Evolutionary conservation across 1,140 invertebrate species (phyloP).

Genomic region (Nebria ingens): DNA sequence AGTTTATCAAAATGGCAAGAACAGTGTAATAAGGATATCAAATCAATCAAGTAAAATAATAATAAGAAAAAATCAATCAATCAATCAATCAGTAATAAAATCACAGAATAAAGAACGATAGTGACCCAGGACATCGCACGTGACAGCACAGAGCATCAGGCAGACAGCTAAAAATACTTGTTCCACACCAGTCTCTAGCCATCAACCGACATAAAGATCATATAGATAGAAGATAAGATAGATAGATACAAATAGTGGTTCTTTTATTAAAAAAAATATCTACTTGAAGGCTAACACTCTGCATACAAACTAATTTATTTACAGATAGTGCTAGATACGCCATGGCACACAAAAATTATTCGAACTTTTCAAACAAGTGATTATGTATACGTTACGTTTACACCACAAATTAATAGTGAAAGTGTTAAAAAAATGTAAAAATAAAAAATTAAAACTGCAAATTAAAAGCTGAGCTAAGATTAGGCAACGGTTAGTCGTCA

Average conservation of each 20-base stretch:
- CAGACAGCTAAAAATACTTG: conserved; percentile 5
- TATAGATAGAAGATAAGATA: neutral
- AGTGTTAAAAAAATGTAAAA: conserved; percentile 23
- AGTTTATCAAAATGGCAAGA: neutral
- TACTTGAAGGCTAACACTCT: neutral
- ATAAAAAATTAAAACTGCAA: conserved; percentile 23
- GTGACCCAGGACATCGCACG: conserved; percentile 6
- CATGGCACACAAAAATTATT: conserved; percentile 25
- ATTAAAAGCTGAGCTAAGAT: conserved; percentile 38
- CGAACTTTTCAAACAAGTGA: conserved; percentile 19
- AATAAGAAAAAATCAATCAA: conserved; percentile 1
- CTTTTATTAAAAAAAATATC: neutral
- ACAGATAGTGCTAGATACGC: neutral
- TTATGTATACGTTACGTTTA: conserved; percentile 21
- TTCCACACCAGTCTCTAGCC: neutral
- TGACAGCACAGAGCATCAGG: conserved; percentile 8
- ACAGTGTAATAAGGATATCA: neutral
- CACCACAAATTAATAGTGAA: conserved; percentile 27
- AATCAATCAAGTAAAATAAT: too few species aligned
- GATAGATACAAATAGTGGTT: neutral
- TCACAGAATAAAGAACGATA: conserved; percentile 3
- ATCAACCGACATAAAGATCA: neutral
- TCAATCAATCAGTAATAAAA: too few species aligned
- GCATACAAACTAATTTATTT: conserved; percentile 8
- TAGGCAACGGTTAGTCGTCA: conserved; percentile 35